These are phyloP conservation scores for Agrotis ipsilon DNA, from an alignment of 2,888 invertebrate genomes.

Conservation along the genomic window DNA sequence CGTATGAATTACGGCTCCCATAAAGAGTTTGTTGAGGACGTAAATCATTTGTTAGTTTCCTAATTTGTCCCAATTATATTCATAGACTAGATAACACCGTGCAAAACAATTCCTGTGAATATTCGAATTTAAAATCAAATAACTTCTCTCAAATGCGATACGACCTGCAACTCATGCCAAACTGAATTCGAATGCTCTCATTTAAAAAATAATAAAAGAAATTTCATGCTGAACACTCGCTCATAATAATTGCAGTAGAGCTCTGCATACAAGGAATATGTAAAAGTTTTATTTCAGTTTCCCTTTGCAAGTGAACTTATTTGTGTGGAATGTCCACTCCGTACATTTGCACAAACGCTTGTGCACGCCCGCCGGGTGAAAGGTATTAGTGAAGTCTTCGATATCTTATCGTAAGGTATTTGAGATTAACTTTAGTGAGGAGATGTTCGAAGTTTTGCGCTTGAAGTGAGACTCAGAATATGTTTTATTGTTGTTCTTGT, in stretches of 20 bases:
- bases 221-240: conserved; percentile 44
- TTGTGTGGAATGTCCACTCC: conserved; percentile 74
- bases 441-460: neutral
- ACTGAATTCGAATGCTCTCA: conserved; percentile 31
- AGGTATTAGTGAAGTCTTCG: conserved; percentile 58
- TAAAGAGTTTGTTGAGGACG: neutral
- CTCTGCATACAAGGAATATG: conserved; percentile 70
- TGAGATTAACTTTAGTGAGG: neutral
- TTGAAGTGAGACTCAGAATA: conserved; percentile 1
- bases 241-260: conserved; percentile 77
- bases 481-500: neutral
- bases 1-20: conserved; percentile 13
- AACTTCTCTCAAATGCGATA: conserved; percentile 20
- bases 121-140: conserved; percentile 1
- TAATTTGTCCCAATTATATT: neutral
- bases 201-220: conserved; percentile 72
- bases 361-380: conserved; percentile 52
- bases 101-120: neutral
- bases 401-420: conserved; percentile 51
- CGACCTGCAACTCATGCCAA: conserved; percentile 18
- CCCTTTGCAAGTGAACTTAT: conserved; percentile 73
- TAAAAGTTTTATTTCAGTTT: conserved; percentile 76
- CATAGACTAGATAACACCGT: neutral
- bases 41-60: neutral
- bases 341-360: conserved; percentile 66